Evolutionary conservation across 2,888 invertebrate genomes (phyloP).

Genomic region (Pomacea canaliculata): DNA sequence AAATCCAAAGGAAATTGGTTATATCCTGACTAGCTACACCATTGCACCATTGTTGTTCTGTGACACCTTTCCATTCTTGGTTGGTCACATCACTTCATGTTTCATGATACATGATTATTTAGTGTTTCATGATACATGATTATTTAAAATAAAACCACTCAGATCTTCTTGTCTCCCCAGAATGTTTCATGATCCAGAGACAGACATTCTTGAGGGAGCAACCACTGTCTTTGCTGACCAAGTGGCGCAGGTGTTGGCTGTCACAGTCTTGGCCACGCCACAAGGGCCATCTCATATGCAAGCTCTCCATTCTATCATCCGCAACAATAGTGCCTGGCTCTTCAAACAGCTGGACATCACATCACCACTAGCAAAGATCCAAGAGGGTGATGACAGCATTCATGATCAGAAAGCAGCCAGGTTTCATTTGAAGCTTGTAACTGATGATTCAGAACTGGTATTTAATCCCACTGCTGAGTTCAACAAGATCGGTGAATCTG

Average conservation of each 20-base stretch:
- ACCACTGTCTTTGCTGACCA: constrained; percentile 57
- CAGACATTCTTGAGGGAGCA: constrained; percentile 47
- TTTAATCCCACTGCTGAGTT: constrained; percentile 56
- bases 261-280: constrained; percentile 49
- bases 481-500: constrained; percentile 51
- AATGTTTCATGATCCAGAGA: constrained; percentile 18
- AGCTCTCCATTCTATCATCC: constrained; percentile 52
- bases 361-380: constrained; percentile 35
- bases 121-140: not conserved
- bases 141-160: not conserved
- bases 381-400: not conserved
- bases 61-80: no score
- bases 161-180: constrained; percentile 5
- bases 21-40: no score
- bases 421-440: not conserved
- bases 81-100: no score
- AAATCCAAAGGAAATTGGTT: no score
- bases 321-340: constrained; percentile 62
- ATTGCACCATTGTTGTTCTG: no score
- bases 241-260: constrained; percentile 46
- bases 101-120: no score
- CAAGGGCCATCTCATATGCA: constrained; percentile 49
- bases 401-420: constrained; percentile 23
- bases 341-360: constrained; percentile 60
- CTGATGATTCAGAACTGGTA: constrained; percentile 1